These are phyloP conservation scores for Malurus alboscapulatus DNA, from an alignment of 2,113 vertebrate species.

Conservation along the genomic window DNA sequence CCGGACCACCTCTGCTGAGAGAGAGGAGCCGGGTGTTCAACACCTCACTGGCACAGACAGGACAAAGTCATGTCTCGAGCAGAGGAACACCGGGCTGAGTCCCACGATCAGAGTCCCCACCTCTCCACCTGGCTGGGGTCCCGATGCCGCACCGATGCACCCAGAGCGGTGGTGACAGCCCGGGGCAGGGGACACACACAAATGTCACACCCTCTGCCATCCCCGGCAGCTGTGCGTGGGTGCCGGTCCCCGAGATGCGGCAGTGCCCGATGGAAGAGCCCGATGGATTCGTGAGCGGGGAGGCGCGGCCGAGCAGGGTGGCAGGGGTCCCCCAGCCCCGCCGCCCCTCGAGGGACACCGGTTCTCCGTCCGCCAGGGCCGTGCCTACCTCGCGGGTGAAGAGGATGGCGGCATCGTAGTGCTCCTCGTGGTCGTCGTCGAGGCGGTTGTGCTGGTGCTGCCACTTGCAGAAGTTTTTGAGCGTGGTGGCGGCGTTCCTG, in stretches of 20 bases:
- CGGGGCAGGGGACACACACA: not conserved
- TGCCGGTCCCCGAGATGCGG: accelerated
- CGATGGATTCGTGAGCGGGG: accelerated
- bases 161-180: accelerated
- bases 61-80: not conserved
- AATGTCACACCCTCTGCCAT: not conserved
- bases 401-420: slow-evolving; percentile 95
- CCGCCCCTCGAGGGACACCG: not conserved
- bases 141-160: accelerated
- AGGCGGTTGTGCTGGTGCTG: slow-evolving; percentile 94
- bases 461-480: slow-evolving; percentile 98
- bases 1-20: not conserved
- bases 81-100: not conserved
- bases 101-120: not conserved
- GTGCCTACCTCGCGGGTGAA: slow-evolving; percentile 88
- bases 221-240: accelerated
- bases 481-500: slow-evolving; percentile 92
- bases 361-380: accelerated
- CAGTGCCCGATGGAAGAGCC: accelerated
- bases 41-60: not conserved
- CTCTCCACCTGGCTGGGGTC: not conserved
- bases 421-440: slow-evolving; percentile 86
- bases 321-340: not conserved
- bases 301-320: accelerated
- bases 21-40: not conserved